Conservation (phyloP, 2,797 vertebrate species). For the Pagetopsis macropterus region DNA sequence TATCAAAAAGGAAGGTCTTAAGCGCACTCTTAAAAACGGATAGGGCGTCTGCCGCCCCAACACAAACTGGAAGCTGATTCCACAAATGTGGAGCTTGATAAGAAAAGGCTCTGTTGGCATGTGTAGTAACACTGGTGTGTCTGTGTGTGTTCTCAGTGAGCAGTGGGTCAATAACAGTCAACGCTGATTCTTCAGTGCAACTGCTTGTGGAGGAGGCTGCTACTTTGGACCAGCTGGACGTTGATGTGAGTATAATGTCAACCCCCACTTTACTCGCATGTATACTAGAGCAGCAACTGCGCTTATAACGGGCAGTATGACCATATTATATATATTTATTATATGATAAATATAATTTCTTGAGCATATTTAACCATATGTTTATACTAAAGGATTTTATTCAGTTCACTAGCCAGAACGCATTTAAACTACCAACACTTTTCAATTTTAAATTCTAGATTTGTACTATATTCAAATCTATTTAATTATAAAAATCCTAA, state of each 20-base stretch:
- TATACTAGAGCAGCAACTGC: background rate
- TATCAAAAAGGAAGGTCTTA: too few species aligned
- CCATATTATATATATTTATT: too few species aligned
- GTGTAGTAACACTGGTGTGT: conserved; percentile 1
- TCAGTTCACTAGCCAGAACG: background rate
- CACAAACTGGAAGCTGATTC: too few species aligned
- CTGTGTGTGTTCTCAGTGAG: conserved; percentile 84
- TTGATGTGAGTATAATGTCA: conserved; percentile 85
- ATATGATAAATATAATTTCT: background rate
- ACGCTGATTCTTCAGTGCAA: conserved; percentile 92
- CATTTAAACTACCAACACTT: background rate
- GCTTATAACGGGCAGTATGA: too few species aligned
- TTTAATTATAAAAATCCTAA: background rate
- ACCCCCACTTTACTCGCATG: background rate
- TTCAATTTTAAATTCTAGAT: background rate
- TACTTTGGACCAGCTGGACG: conserved; percentile 90
- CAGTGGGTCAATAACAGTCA: conserved; percentile 93
- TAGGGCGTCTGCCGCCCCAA: too few species aligned
- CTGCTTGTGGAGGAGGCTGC: conserved; percentile 91
- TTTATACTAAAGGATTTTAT: background rate
- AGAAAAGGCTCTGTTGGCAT: background rate
- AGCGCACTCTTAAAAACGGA: too few species aligned
- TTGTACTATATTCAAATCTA: background rate
- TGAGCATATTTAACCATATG: background rate
- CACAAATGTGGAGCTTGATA: too few species aligned